Evolutionary conservation across 2,888 invertebrate genomes (phyloP).

Genomic region (Hirtodrosophila confusa): DNA sequence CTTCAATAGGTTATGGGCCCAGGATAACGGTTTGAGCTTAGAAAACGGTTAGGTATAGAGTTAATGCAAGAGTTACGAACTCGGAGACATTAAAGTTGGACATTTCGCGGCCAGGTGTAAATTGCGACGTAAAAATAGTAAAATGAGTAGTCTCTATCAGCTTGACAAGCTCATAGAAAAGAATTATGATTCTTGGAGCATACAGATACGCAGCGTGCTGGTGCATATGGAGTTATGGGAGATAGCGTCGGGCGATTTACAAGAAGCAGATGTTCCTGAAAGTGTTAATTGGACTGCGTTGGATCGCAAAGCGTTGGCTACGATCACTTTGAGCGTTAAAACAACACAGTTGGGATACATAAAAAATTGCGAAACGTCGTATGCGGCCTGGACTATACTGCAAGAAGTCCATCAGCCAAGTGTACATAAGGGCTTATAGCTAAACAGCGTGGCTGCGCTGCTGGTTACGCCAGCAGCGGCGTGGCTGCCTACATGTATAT

Average conservation of each 20-base stretch:
- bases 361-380: conserved; percentile 4
- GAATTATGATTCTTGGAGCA: conserved; percentile 36
- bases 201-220: conserved; percentile 28
- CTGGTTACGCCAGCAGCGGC: no score
- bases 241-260: conserved; percentile 8
- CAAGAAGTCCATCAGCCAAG: conserved; percentile 11
- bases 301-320: conserved; percentile 13
- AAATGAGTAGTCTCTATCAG: conserved; percentile 27
- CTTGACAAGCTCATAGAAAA: conserved; percentile 31
- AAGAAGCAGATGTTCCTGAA: no score
- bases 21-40: no score
- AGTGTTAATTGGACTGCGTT: neutral
- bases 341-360: conserved; percentile 6
- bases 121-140: no score
- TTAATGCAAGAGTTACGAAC: no score
- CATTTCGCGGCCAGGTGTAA: no score
- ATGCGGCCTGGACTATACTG: conserved; percentile 3
- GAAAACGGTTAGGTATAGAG: no score
- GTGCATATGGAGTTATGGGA: conserved; percentile 26
- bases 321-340: conserved; percentile 11
- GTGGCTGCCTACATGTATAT: no score
- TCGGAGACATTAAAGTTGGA: no score
- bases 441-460: no score
- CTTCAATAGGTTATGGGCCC: neutral
- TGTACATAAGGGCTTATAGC: no score